These are phyloP conservation scores for Adoxophyes honmai DNA, from an alignment of 1,140 invertebrate species.

Conservation along the genomic window DNA sequence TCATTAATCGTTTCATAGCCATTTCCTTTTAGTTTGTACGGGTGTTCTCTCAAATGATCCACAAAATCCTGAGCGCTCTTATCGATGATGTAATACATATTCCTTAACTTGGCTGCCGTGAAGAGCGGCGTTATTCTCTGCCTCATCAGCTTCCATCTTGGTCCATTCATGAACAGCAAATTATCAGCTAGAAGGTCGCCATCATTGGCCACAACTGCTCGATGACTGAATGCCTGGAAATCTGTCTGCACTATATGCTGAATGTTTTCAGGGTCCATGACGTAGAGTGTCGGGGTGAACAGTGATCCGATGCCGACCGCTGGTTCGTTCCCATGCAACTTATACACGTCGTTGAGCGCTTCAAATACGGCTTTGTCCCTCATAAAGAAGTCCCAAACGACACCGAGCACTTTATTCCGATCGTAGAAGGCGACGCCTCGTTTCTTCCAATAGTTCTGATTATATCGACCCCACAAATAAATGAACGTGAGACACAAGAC, in stretches of 20 bases:
- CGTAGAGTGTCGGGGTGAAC: slow-evolving; percentile 47
- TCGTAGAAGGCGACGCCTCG: slow-evolving; percentile 18
- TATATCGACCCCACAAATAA: not conserved
- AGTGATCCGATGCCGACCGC: slow-evolving; percentile 42
- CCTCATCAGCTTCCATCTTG: slow-evolving; percentile 61
- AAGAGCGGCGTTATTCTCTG: slow-evolving; percentile 56
- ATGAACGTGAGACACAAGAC: not conserved
- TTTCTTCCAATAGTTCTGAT: slow-evolving; percentile 26
- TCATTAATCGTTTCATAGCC: slow-evolving; percentile 23
- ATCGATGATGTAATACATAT: slow-evolving; percentile 59
- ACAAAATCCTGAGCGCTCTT: slow-evolving; percentile 38
- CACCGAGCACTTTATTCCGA: slow-evolving; percentile 13
- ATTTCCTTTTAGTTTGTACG: slow-evolving; percentile 9
- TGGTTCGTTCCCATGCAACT: not conserved
- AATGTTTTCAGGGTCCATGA: slow-evolving; percentile 72
- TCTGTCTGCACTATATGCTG: slow-evolving; percentile 73
- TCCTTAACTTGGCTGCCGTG: slow-evolving; percentile 63
- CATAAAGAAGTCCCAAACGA: not conserved
- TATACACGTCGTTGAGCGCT: not conserved
- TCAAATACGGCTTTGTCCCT: not conserved
- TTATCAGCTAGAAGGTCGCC: slow-evolving; percentile 60
- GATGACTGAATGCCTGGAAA: slow-evolving; percentile 64
- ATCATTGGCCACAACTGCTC: slow-evolving; percentile 41
- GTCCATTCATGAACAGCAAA: slow-evolving; percentile 53
- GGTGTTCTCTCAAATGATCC: slow-evolving; percentile 25